Evolutionary conservation across 23 tunicate genomes (phyloP), one percentile per base, ranked within the genome.

Genomic region (Phallusia fumigata): DNA sequence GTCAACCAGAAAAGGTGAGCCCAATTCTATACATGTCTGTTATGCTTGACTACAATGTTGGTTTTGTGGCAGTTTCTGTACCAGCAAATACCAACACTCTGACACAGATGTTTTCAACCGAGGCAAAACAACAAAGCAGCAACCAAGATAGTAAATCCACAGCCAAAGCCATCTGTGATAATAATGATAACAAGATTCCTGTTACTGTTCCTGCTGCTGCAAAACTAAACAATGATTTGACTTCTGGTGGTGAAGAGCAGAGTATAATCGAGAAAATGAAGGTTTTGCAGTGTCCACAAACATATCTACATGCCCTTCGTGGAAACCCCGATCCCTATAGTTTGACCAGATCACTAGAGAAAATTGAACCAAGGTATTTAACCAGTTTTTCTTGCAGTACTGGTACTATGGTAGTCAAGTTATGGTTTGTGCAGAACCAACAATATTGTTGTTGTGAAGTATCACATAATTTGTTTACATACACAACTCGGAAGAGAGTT

Each of bases 251-350:
- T 40, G 69, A 58, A 2, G 69, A 58, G 11, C 69, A 58, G 28
- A 58, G 69, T 58, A 21, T 58, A 16, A 24, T 58, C 13, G 69
- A 58, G 69, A 58, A 72, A 52, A 52, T 77, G 72, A 87, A 81
- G 36, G 86, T 87, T 22, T 65, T 82, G 49, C 79, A 82, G 10
- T 30, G 26, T 26, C 97, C 97, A 5, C 86, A 93, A 65, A 85
- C 98, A 3, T 88, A 81, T 53, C 34, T 93, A 24, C 93, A 93
- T 85, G 93, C 98, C 11, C 52, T 93, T 6, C 79, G 80, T 58
- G 98, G 92, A 32, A 84, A 93, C 53, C 84, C 93, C 11, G 98
- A 93, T 40, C 80, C 75, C 45, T 93, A 93, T 77, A 82, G 84
- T 36, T 50, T 93, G 65, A 76, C 90, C 34, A 89, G 90, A 85